phyloP scores from a whole-genome alignment of 2,797 vertebrate genomes.

The Morus bassanus region DNA sequence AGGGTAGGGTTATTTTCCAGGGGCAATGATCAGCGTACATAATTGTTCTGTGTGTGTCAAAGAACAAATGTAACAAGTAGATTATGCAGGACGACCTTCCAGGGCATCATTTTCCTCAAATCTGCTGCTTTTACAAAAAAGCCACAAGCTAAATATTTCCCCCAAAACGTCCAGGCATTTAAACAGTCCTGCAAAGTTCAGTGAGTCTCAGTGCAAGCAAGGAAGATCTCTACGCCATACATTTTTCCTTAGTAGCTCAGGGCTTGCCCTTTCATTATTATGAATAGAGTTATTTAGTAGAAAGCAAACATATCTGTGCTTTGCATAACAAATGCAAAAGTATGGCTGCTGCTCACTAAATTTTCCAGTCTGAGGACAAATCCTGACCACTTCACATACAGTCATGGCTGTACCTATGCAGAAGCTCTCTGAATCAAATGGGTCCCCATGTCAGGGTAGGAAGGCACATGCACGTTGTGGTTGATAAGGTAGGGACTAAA shows the following conservation, averaged over 20 bases:
- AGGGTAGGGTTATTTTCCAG: not conserved
- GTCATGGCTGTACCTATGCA: not conserved
- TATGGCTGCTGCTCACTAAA: not conserved
- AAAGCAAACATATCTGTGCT: not conserved
- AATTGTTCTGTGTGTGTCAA: slow-evolving; percentile 1
- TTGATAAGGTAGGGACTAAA: not conserved
- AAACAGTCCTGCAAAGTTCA: not conserved
- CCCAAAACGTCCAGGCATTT: not conserved
- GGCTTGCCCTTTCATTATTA: not conserved
- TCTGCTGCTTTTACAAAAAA: slow-evolving; percentile 21
- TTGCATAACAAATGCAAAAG: not conserved
- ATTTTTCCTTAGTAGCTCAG: not conserved
- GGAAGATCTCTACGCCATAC: not conserved
- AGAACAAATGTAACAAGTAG: slow-evolving; percentile 18
- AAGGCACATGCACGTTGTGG: not conserved
- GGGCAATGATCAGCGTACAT: not conserved
- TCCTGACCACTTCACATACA: not conserved
- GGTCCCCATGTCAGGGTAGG: fast-evolving
- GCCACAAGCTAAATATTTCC: slow-evolving; percentile 26
- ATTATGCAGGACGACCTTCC: not conserved
- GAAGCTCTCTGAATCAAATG: not conserved
- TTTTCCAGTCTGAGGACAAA: not conserved
- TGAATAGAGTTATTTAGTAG: not conserved
- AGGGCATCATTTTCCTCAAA: slow-evolving; percentile 7
- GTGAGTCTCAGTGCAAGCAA: not conserved